Percentiles rank a stretch among this genome's conserved stretches.
Evolutionary conservation across 2,113 vertebrate genomes (phyloP).

Genomic region (Garra rufa): DNA sequence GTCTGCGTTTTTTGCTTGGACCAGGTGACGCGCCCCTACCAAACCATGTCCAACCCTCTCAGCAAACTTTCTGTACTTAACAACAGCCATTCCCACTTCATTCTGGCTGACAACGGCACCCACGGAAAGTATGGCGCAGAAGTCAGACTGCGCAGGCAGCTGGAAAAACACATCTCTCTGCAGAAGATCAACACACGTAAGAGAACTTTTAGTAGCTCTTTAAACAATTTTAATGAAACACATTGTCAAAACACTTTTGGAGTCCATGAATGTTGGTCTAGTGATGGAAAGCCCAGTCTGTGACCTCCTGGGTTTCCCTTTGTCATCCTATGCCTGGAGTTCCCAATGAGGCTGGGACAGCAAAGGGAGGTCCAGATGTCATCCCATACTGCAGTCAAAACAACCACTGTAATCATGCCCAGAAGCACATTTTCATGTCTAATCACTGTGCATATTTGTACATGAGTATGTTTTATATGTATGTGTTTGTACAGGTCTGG

Average conservation of each 20-base stretch:
- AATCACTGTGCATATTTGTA: not conserved
- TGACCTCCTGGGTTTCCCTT: constrained; percentile 97
- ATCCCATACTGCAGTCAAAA: constrained; percentile 62
- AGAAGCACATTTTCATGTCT: not conserved
- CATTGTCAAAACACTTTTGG: not conserved
- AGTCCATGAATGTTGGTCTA: constrained; percentile 37
- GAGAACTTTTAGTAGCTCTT: constrained; percentile 59
- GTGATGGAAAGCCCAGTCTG: constrained; percentile 56
- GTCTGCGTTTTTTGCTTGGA: not conserved
- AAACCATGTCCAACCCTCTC: constrained; percentile 95
- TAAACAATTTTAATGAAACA: not conserved
- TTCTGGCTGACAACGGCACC: constrained; percentile 92
- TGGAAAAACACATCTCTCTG: constrained; percentile 96
- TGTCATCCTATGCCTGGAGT: constrained; percentile 99
- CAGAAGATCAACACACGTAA: constrained; percentile 98
- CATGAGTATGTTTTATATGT: constrained; percentile 23
- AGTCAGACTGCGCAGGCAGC: constrained; percentile 87
- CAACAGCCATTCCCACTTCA: constrained; percentile 94
- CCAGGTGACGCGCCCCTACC: constrained; percentile 90
- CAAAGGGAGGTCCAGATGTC: constrained; percentile 97
- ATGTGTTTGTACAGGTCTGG: constrained; percentile 82
- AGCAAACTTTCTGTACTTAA: constrained; percentile 95
- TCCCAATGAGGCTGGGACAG: constrained; percentile 90
- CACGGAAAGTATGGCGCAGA: constrained; percentile 93
- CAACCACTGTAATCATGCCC: not conserved